Base-by-base conservation (phyloP, 2,113 vertebrate genomes). In the Falcunculus frontatus region DNA sequence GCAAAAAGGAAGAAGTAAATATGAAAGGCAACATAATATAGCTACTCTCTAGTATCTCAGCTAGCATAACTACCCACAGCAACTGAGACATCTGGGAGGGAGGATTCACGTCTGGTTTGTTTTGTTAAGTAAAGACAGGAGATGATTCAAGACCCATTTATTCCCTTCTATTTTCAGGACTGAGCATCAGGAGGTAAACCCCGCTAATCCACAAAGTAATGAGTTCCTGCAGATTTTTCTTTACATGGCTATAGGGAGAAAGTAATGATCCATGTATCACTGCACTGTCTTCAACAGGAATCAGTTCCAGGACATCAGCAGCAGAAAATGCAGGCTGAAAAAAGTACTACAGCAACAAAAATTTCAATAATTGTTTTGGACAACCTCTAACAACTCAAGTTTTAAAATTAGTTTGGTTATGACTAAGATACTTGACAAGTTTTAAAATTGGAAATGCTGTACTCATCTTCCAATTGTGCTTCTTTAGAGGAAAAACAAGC, bases 221-320 rank as follows among this genome's bases (percentile, higher is more conserved):
- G 70, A 80, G 29, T 39, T 91, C 75, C 57, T 65, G 41, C 52
- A 50, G 62, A 82, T 46, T 83, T 69, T 91, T 62, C 65, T 91
- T 85, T 73, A 93, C 92, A 85, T 73, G 46, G 53, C 62, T 96
- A 83, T 37, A 90, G 53, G 90, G 37, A 76, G 46, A 85, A 94
- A 82, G 52, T n/a, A 94, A 95, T 78, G 77, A 81, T 63, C 55
- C 80, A 30, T 89, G 69, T 67, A 74, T n/a, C 72, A 49, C 19
- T 72, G 49, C 30, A 22, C 60, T 19, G 4, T 76, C 53, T 87
- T 78, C 70, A 75, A 29, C 35, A 49, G 53, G 12, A 87, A 79
- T 20, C 32, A 39, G 47, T 74, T 78, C 42, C 32, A 87, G 46
- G 25, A 80, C 39, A 69, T 39, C 55, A 73, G 37, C 25, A 75